Percentiles rank a stretch among this genome's conserved stretches.
Evolutionary conservation across 1,140 invertebrate species (phyloP).

Genomic region (Ylistrum balloti): DNA sequence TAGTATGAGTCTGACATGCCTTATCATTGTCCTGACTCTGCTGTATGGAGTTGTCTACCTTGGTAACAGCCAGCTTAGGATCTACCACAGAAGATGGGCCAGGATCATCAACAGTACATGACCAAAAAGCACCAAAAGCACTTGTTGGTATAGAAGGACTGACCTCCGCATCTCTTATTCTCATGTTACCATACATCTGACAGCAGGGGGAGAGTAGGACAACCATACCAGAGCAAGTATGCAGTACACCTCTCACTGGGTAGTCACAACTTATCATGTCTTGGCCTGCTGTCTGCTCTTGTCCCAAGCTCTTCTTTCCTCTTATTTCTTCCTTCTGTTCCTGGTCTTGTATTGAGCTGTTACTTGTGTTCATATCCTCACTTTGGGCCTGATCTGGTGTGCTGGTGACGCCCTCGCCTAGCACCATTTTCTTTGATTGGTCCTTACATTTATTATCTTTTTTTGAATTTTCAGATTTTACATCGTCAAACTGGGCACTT

Average conservation of each 20-base stretch:
- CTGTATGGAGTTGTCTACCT: not conserved
- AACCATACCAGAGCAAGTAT: constrained; percentile 10
- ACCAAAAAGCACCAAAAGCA: not conserved
- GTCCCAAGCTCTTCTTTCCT: not conserved
- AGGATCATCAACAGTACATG: constrained; percentile 21
- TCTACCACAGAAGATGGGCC: constrained; percentile 41
- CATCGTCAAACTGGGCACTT: not conserved
- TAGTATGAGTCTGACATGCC: not conserved
- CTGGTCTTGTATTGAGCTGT: not conserved
- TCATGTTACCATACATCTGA: constrained; percentile 23
- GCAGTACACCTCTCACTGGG: not conserved
- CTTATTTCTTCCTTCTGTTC: not conserved
- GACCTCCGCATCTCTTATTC: not conserved
- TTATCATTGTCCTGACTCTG: not conserved
- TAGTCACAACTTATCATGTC: not conserved
- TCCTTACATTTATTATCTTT: not conserved
- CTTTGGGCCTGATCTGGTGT: not conserved
- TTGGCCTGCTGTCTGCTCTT: not conserved
- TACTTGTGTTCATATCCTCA: not conserved
- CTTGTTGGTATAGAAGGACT: not conserved
- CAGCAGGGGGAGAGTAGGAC: not conserved
- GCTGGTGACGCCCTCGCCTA: not conserved
- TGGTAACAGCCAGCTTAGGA: not conserved
- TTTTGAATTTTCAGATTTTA: not conserved
- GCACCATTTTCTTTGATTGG: not conserved